Conservation (phyloP, 2,113 vertebrate species). For the Pelecanus crispus region DNA sequence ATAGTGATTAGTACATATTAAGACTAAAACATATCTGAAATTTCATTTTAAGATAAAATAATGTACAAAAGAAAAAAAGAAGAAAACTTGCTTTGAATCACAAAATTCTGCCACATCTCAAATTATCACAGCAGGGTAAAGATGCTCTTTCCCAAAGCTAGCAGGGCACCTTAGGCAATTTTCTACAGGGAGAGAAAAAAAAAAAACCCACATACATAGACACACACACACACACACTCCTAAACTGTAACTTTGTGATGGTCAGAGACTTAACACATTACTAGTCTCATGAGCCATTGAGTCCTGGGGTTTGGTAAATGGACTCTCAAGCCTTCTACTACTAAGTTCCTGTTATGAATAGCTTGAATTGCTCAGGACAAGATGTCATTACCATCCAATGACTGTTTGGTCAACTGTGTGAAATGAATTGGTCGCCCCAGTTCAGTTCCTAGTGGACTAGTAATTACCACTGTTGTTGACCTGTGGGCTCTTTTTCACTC, state of each 20-base stretch:
- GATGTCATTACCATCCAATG: background rate
- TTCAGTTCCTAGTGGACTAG: constrained; percentile 27
- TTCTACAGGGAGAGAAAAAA: background rate
- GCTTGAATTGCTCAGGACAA: constrained; percentile 37
- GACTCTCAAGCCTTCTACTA: background rate
- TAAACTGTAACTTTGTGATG: background rate
- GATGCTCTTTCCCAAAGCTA: background rate
- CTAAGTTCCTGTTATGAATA: constrained; percentile 8
- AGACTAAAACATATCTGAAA: background rate
- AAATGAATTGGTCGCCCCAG: constrained; percentile 46
- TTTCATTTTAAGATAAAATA: background rate
- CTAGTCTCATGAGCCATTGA: constrained; percentile 28
- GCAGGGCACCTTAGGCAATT: background rate
- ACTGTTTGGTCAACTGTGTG: constrained; percentile 52
- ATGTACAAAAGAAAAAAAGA: background rate
- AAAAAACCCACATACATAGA: background rate
- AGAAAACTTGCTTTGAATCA: background rate
- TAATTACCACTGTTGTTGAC: constrained; percentile 44
- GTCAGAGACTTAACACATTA: constrained; percentile 44
- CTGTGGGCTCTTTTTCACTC: constrained; percentile 5
- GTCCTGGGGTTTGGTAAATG: constrained; percentile 55
- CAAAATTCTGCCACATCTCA: background rate
- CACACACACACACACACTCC: background rate
- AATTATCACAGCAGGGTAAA: background rate
- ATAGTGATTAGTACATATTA: background rate